Base-by-base conservation (phyloP, 2,113 vertebrate species). In the Triplophysa rosa region DNA sequence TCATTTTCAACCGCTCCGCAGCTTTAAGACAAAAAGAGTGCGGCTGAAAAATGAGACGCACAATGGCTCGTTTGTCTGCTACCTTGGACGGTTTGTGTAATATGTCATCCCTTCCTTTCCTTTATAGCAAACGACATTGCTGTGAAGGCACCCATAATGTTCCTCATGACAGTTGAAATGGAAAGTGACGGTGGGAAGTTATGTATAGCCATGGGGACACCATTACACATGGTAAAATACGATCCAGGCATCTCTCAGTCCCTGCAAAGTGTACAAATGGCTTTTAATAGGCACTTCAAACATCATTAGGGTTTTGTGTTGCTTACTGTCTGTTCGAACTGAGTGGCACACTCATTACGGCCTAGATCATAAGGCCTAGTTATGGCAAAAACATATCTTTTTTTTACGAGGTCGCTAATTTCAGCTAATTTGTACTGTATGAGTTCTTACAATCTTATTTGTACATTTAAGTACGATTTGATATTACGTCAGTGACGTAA, bases 161-260 rank as follows among this genome's bases (percentile, higher is more conserved):
- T 75, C 58, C 77, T 63, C 42, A 66, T 83, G 83, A 83, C 84
- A 72, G 70, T 84, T 84, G 81, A 84, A 84, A 87, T 84, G 83
- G 79, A 83, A 80, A 82, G 83, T 83, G 84, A 81, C 83, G 82
- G 76, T 49, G 17, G 45, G 76, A 72, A 84, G 80, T 86, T 83
- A 85, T 84, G 78, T 81, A 83, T 78, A 66, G 65, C 72, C 65
- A 49, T 47, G 29, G 69, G 67, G 84, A 79, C 68, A 24, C 83
- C 77, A 83, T 82, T 85, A 75, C 40, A 52, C 67, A 67, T 37
- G 33, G 37, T 84, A 71, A 85, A 84, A 85, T 74, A 81, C 67
- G 37, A 76, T 80, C 83, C 17, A 13, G 40, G 21, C 13, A 4
- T 47, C 42, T 40, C 29, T 83, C 70, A 29, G 12, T 76, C 84